Evolutionary conservation across 2,113 vertebrate genomes (phyloP), one percentile per base, ranked within the genome.

Genomic region (Coryphaenoides rupestris): DNA sequence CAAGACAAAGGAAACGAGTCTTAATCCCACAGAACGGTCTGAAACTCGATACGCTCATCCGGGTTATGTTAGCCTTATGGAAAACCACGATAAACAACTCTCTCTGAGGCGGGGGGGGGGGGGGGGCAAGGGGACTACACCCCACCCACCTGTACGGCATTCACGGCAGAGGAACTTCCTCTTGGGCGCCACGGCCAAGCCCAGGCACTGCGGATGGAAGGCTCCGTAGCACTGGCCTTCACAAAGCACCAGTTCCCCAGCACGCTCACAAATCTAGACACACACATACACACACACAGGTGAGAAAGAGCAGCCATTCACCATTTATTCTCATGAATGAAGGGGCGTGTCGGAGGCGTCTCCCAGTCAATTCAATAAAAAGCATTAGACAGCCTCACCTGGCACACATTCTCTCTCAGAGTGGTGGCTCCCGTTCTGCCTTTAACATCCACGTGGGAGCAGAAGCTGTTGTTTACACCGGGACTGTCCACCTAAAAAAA

Each of bases 201-300:
- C 93, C 60, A 99, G 93, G 88, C 97, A 99, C 86, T 94, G 90
- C 66, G 93, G 88, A 77, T 99, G 97, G 86, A 98, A 99, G 72
- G 96, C 96, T 74, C 96, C 96, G 65, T 94, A 99, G 87, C 97
- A 99, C 79, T 98, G 96, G 0, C 95, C 94, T 56, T 99, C 96
- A 86, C 97, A 99, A 57, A 95, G 84, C 69, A 98, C 74, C 79
- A 99, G 81, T 50, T 99, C 96, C 62, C 97, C 97, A 0, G 94
- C 88, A 79, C 94, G 94, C 89, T 99, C 96, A 55, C 97, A 99
- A 74, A 98, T 92, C 97, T 99, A 78, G 56, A 73, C 33, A 70
- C 54, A 53, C 58, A 55, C 3, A 55, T 47, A 72, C 55, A 69
- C 23, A 70, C 33, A 12, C 6, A 12, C 6, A 68, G 13, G 33